Percentiles rank a stretch among this genome's conserved stretches.
Conservation (phyloP, 2,113 vertebrate species). For the Oryzias curvinotus region DNA sequence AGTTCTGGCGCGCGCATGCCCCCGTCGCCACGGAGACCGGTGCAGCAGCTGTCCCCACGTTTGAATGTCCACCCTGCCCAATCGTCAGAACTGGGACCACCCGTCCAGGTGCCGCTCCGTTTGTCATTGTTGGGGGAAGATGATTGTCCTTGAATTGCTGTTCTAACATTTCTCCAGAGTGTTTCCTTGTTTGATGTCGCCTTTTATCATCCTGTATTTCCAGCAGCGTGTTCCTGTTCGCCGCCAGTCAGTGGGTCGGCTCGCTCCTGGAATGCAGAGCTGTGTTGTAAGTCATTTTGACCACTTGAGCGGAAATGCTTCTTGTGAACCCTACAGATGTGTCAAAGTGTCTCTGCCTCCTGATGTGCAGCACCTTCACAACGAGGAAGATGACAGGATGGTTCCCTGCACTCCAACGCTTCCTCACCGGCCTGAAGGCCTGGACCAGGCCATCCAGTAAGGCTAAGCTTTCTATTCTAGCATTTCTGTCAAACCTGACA, state of each 20-base stretch:
- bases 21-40: constrained; percentile 86
- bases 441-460: constrained; percentile 94
- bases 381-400: constrained; percentile 94
- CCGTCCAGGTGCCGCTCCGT: constrained; percentile 81
- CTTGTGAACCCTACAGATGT: accelerated
- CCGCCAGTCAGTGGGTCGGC: constrained; percentile 84
- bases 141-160: not conserved
- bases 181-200: not conserved
- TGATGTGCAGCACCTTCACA: constrained; percentile 85
- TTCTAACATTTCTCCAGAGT: not conserved
- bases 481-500: no score
- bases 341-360: not conserved
- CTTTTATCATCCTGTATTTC: not conserved
- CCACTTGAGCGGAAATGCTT: not conserved
- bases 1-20: constrained; percentile 86
- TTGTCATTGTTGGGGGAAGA: not conserved
- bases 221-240: constrained; percentile 76
- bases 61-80: constrained; percentile 86
- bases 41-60: constrained; percentile 86
- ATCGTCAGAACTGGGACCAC: constrained; percentile 87
- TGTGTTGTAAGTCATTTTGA: constrained; percentile 80
- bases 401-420: constrained; percentile 95
- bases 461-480: constrained; percentile 48
- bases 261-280: constrained; percentile 83
- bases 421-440: constrained; percentile 89